Evolutionary conservation across 2,888 invertebrate species (phyloP), one percentile per base, ranked within the genome.

Genomic region (Tetragonula carbonaria): DNA sequence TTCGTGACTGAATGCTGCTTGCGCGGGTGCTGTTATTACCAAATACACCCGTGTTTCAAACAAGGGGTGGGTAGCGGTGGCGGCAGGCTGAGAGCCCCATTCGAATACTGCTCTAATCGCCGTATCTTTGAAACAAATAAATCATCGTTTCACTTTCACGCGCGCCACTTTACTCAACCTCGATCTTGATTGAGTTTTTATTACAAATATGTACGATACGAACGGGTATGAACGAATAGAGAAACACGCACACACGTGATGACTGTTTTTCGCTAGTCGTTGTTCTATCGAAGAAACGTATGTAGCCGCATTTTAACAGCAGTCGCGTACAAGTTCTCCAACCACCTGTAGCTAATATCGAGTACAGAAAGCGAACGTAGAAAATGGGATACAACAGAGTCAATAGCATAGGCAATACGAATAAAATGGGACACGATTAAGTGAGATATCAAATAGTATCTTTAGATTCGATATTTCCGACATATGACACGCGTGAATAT

Each of bases 131-230:
- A 55, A 74, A 55, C 51, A 71, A 80, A 79, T 68, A 71, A 50
- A 65, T 23, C 4, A 23, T 45, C 21, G 38, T 16, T 71, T 71
- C 28, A 55, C 50, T 1, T 50, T 50, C 51, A 28, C 28, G 14
- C n/a, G 16, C 62, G 18, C 33, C 28, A 33, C 50, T 67, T 33
- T 67, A 16, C 53, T 74, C 55, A 68, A 77, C 74, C 77, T 85
- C 80, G 85, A 85, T 85, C 74, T 80, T 77, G 55, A 57, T n/a
- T 70, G n/a, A 23, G 66, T 33, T 70, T 73, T 81, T 75, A 73
- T 55, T 53, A 45, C 16, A 57, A 57, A 45, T 45, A 45, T 45
- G 8, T 45, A 45, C 45, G 45, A 45, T 45, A 11, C 8, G 45
- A 45, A 45, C 8, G 45, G 45, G 11, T 45, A 45, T 45, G 45